phyloP scores from a whole-genome alignment of 1,140 invertebrate genomes.

The Brachionus sp. region DNA sequence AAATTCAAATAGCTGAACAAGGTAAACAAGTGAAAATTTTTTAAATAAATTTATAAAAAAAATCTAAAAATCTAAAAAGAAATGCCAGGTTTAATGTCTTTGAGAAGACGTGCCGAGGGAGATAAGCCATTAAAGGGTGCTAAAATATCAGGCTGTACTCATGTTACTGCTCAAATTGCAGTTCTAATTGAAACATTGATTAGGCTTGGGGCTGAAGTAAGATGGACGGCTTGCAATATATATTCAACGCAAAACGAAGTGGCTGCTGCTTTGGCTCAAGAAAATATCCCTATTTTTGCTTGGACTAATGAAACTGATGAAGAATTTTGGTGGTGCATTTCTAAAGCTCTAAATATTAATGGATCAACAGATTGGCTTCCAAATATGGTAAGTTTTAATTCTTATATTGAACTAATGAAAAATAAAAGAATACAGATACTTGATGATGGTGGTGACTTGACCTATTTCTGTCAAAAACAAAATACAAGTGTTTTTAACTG shows the following conservation, averaged over 20 bases:
- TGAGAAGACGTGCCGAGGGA: conserved; percentile 62
- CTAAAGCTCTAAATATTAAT: conserved; percentile 80
- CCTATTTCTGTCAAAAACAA: conserved; percentile 92
- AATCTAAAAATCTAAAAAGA: conserved; percentile 63
- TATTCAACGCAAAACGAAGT: conserved; percentile 98
- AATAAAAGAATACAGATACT: conserved; percentile 68
- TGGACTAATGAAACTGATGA: conserved; percentile 94
- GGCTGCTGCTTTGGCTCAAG: conserved; percentile 87
- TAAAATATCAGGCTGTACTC: conserved; percentile 92
- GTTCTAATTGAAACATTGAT: conserved; percentile 88
- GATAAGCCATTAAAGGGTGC: conserved; percentile 79
- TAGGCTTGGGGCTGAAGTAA: conserved; percentile 79
- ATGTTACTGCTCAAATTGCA: conserved; percentile 95
- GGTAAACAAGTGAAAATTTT: conserved; percentile 63
- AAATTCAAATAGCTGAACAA: conserved; percentile 98
- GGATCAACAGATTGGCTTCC: conserved; percentile 73
- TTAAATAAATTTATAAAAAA: no score
- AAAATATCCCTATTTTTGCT: conserved; percentile 80
- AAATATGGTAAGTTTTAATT: conserved; percentile 69
- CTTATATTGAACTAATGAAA: not conserved
- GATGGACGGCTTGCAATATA: conserved; percentile 96
- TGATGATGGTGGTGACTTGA: conserved; percentile 94
- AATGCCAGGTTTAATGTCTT: conserved; percentile 96
- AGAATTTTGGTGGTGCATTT: conserved; percentile 98
- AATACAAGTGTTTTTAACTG: conserved; percentile 89